Percentiles rank a stretch among this genome's conserved stretches.
Conservation (phyloP, 37 sponge, comb jelly and placozoan genomes). For the Tethya wilhelma region DNA sequence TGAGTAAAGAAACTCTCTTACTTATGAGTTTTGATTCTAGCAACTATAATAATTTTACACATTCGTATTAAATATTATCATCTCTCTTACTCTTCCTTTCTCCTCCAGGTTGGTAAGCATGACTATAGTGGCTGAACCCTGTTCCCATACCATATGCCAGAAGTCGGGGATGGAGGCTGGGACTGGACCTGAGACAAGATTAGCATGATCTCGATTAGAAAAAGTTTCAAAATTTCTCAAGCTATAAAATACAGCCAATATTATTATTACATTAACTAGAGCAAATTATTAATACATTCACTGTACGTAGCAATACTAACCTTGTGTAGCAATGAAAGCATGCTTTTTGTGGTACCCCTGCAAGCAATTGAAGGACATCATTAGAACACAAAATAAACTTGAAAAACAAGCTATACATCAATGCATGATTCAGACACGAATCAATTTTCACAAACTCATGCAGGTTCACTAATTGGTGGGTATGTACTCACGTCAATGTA, state of each 20-base stretch:
- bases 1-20: neutral
- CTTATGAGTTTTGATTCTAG: too few relatives aligned
- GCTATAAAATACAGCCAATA: neutral
- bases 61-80: neutral
- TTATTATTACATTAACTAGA: neutral
- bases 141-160: slow-evolving; percentile 98
- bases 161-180: slow-evolving; percentile 79
- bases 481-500: slow-evolving; percentile 80
- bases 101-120: slow-evolving; percentile 93
- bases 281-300: neutral
- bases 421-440: neutral
- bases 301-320: neutral
- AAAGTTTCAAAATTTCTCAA: neutral
- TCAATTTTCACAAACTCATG: neutral
- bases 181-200: slow-evolving; percentile 74
- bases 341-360: slow-evolving; percentile 67
- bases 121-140: slow-evolving; percentile 74
- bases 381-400: neutral
- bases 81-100: slow-evolving; percentile 74
- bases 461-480: neutral
- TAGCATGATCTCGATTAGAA: neutral
- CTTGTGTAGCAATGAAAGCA: slow-evolving; percentile 79
- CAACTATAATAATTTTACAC: too few relatives aligned
- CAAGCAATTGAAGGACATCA: neutral
- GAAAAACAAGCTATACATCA: neutral